Evolutionary conservation across 2,113 vertebrate genomes (phyloP), one percentile per base, ranked within the genome.

Genomic region (Carettochelys insculpta): DNA sequence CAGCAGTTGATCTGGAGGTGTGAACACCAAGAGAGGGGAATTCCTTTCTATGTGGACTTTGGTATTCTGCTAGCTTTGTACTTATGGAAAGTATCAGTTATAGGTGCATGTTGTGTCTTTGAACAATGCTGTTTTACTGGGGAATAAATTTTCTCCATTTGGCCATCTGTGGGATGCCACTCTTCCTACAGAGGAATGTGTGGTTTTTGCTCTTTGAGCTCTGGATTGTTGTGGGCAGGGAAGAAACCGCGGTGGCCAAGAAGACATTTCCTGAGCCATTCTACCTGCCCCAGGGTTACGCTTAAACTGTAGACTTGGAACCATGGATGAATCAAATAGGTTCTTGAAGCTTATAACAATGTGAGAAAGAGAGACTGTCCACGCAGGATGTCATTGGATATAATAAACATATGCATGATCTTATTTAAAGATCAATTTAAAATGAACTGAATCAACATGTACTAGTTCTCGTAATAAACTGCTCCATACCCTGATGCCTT

Each of bases 41-140:
- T 88, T 88, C 79, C 31, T 77, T 45, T 85, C 16, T 53, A 19
- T 19, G 27, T 77, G n/a, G n/a, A n/a, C n/a, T n/a, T n/a, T n/a
- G n/a, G 61, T 48, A 12, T 7, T 83, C 80, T 90, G 73, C 75
- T 71, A 91, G 5, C 2, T 1, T 0, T 95, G 92, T 24, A 68
- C 3, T 68, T 94, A 51, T 54, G 54, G 51, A 86, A 80, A n/a
- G 43, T 80, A 89, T 87, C 11, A 11, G 9, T 19, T 48, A 38
- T 19, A 58, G 25, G 56, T 10, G 19, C 3, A 85, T 77, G 10
- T 3, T 8, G 0, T 78, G 20, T 82, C 47, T 89, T 87, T 31
- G 81, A 29, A 77, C 73, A 87, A 90, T 29, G 8, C 11, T 56
- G 0, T 51, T 85, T 38, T 79, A 47, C 50, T 27, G 73, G 47